These are phyloP conservation scores for Micrastur ruficollis DNA, from an alignment of 2,797 vertebrate genomes.

Conservation along the genomic window DNA sequence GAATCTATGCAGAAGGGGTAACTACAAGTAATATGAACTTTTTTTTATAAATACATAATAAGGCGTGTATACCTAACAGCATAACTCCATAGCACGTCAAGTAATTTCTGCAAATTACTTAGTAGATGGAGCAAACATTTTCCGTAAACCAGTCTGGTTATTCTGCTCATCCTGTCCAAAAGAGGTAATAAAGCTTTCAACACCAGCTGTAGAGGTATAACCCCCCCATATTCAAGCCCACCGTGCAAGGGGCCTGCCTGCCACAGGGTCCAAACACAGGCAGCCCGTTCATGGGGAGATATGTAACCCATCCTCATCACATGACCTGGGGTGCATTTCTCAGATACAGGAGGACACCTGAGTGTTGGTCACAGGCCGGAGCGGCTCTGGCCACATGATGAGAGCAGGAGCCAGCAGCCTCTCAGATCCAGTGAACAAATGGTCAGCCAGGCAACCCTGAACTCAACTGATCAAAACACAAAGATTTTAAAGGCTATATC, in stretches of 20 bases:
- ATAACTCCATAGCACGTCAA: neutral
- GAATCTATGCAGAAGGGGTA: neutral
- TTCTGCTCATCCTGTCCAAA: neutral
- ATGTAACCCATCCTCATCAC: neutral
- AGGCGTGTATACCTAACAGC: neutral
- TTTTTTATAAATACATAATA: neutral
- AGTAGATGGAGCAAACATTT: neutral
- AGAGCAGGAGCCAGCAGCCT: neutral
- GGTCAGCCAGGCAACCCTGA: neutral
- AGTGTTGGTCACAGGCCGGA: rapidly evolving
- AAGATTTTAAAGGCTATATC: neutral
- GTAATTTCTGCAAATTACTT: neutral
- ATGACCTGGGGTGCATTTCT: neutral
- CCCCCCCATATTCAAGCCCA: neutral
- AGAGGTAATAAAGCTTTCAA: neutral
- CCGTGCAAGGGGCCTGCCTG: rapidly evolving
- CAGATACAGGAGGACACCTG: neutral
- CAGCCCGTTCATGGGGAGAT: rapidly evolving
- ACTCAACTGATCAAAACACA: neutral
- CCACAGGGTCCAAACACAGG: neutral
- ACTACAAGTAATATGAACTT: neutral
- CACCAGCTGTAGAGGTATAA: neutral
- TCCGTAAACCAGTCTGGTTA: neutral
- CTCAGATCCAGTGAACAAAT: neutral
- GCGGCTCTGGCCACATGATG: rapidly evolving